These are phyloP conservation scores for Agonopterix subpropinquella DNA, from an alignment of 2,888 invertebrate genomes.

Conservation along the genomic window DNA sequence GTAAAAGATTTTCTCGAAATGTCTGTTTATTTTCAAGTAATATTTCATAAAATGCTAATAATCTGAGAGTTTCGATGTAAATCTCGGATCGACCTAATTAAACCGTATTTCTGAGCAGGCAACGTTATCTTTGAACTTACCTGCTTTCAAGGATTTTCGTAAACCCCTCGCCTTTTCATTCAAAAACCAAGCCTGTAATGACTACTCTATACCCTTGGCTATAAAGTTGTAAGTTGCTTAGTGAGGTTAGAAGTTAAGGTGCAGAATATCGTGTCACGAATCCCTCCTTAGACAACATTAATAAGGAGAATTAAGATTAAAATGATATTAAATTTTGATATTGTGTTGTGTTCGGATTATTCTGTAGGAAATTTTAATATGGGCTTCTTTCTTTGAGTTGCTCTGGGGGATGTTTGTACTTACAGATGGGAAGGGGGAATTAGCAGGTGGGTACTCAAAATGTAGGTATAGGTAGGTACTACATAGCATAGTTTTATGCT, in stretches of 20 bases:
- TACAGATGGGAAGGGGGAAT: slow-evolving; percentile 12
- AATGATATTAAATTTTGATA: slow-evolving; percentile 76
- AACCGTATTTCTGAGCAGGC: slow-evolving; percentile 47
- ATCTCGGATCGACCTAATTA: slow-evolving; percentile 61
- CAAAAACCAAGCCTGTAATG: slow-evolving; percentile 11
- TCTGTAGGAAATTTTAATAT: slow-evolving; percentile 67
- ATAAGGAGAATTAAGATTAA: slow-evolving; percentile 75
- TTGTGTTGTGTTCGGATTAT: slow-evolving; percentile 73
- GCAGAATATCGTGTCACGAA: slow-evolving; percentile 35
- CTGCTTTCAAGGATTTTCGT: slow-evolving; percentile 46
- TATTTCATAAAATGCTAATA: not conserved
- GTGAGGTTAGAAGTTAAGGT: slow-evolving; percentile 18
- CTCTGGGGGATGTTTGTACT: slow-evolving; percentile 32
- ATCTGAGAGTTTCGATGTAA: slow-evolving; percentile 19
- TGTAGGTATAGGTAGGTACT: not conserved
- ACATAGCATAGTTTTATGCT: not conserved
- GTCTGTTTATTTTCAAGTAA: not conserved
- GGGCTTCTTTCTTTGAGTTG: slow-evolving; percentile 35
- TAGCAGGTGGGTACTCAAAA: not conserved
- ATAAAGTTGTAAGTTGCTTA: slow-evolving; percentile 20
- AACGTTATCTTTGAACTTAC: slow-evolving; percentile 70
- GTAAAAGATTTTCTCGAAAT: too few relatives aligned
- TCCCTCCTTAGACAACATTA: slow-evolving; percentile 66
- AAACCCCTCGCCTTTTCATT: slow-evolving; percentile 28
- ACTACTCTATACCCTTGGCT: slow-evolving; percentile 7